Percentiles rank a stretch among this genome's conserved stretches.
Evolutionary conservation across 1,140 invertebrate species (phyloP).

Genomic region (Hycleus phaleratus): DNA sequence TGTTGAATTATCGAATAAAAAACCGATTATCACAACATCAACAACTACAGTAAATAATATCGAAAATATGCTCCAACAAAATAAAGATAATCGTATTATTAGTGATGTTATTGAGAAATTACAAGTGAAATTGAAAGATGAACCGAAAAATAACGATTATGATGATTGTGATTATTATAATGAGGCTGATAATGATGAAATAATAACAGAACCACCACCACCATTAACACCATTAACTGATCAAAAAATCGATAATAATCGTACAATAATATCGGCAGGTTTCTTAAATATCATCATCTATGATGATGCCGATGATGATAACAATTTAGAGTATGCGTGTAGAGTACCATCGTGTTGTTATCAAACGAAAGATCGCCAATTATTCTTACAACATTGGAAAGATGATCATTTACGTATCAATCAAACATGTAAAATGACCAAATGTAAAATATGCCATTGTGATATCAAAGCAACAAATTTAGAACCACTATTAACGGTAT

Average conservation of each 20-base stretch:
- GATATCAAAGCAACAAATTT: conserved; percentile 6
- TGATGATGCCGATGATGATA: neutral
- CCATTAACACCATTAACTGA: conserved; percentile 9
- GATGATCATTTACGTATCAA: conserved; percentile 16
- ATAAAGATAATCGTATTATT: conserved; percentile 2
- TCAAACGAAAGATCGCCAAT: conserved; percentile 18
- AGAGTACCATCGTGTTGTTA: conserved; percentile 28
- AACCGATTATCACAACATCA: neutral
- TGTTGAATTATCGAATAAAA: neutral
- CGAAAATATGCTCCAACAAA: neutral
- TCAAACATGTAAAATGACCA: neutral
- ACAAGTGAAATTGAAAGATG: conserved; percentile 20
- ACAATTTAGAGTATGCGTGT: conserved; percentile 25
- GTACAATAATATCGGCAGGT: conserved; percentile 10
- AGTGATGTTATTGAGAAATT: conserved; percentile 28
- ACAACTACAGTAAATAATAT: neutral
- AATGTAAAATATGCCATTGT: conserved; percentile 19
- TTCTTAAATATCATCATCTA: conserved; percentile 23
- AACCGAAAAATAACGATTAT: neutral
- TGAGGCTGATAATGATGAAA: too few species aligned
- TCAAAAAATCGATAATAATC: neutral
- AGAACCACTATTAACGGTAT: conserved; percentile 16
- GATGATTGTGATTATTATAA: too few species aligned
- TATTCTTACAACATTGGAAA: conserved; percentile 30
- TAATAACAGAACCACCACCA: conserved; percentile 4